Base-by-base conservation (phyloP, 2,797 vertebrate genomes). In the Furcifer pardalis region DNA sequence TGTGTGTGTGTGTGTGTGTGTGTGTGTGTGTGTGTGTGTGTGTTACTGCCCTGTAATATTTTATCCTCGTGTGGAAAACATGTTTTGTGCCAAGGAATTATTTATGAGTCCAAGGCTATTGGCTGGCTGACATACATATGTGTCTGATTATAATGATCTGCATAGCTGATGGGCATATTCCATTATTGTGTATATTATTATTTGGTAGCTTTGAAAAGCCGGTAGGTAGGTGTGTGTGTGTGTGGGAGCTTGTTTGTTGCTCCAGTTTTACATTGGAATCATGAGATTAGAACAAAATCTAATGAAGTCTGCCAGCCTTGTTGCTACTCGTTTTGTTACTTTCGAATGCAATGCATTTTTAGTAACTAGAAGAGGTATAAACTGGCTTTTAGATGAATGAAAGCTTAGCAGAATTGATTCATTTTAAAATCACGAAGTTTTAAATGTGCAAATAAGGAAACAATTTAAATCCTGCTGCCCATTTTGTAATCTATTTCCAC, bases 371-470 rank as follows among this genome's bases (percentile, higher is more conserved):
- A 69, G 49, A 42, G 23, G 27, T 65, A 62, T 69, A 7, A 77
- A 78, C 12, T 72, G 27, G 42, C 52, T 79, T 35, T 80, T 76
- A 46, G 49, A 44, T 76, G 30, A 83, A 83, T 75, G 27, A 79
- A 79, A n/a, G 49, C 37, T 69, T 46, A 35, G 46, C 37, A 69
- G 42, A 30, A 12, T 81, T 25, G 63, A 60, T 62, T 62, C 9
- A 69, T 69, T 85, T 80, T 66, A 81, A n/a, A 81, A 83, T 66
- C 17, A 68, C 66, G 15, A 23, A 81, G 30, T 75, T 75, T 75
- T 81, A 75, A 76, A 74, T 15, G 35, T 59, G 52, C 32, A 37
- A 37, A 49, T 62, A 72, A 37, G 56, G 8, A 40, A 65, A 8
- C 35, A n/a, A 2, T 79, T 37, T 72, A 23, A 79, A 73, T 40